phyloP scores from a whole-genome alignment of 2,113 vertebrate genomes.

The Dryoscopus gambensis region DNA sequence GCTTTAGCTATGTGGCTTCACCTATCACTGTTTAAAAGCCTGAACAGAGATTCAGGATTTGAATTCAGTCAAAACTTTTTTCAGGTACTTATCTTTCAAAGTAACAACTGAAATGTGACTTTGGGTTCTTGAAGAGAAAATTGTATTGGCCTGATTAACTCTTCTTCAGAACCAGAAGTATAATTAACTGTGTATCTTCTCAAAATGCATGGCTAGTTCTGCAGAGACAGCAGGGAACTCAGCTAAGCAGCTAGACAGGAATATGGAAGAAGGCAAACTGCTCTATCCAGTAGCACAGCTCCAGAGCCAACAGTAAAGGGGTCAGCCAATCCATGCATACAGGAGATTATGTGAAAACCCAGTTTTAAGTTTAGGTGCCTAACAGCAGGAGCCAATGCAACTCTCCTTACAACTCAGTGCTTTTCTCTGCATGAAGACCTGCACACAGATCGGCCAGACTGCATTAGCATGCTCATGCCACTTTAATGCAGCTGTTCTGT shows the following conservation, averaged over 20 bases:
- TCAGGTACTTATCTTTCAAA: not conserved
- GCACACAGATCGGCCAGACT: not conserved
- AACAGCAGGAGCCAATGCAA: not conserved
- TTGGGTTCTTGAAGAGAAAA: not conserved
- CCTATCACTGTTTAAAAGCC: not conserved
- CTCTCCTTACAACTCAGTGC: not conserved
- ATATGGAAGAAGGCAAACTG: not conserved
- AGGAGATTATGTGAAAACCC: not conserved
- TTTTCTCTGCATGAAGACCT: not conserved
- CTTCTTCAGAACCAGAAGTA: not conserved
- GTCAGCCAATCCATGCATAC: not conserved
- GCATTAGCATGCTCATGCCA: not conserved
- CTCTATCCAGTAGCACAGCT: not conserved
- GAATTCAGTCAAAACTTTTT: not conserved
- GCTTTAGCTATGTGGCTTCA: not conserved
- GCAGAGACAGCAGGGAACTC: not conserved
- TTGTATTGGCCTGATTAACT: not conserved
- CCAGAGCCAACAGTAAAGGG: not conserved
- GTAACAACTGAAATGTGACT: not conserved
- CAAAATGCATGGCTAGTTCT: not conserved
- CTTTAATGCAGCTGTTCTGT: not conserved
- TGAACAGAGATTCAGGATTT: not conserved
- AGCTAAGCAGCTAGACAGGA: not conserved
- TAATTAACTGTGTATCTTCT: not conserved
- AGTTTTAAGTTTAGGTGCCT: not conserved